Conservation (phyloP, 2,888 invertebrate species). For the Acrobasis consociella region DNA sequence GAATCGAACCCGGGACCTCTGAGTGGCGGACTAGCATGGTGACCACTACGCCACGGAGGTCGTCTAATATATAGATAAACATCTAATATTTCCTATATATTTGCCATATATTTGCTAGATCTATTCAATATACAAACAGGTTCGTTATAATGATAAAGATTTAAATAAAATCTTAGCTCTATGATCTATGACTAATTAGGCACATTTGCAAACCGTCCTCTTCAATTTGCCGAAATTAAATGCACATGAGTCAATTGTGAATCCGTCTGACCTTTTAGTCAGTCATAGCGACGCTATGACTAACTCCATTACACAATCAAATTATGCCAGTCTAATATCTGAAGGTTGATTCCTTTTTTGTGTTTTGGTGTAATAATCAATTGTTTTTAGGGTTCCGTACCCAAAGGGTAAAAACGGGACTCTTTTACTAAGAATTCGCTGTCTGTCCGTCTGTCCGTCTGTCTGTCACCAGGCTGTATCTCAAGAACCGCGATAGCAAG, state of each 20-base stretch:
- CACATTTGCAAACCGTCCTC: not conserved
- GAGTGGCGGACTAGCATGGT: no score
- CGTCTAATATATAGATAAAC: no score
- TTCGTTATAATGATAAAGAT: not conserved
- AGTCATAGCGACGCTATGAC: not conserved
- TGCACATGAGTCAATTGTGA: not conserved
- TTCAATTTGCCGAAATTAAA: slow-evolving; percentile 11
- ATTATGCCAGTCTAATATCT: not conserved
- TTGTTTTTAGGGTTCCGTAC: no score
- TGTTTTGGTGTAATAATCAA: not conserved
- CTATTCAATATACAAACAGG: not conserved
- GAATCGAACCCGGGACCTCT: no score
- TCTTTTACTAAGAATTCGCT: no score
- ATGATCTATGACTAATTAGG: slow-evolving; percentile 1
- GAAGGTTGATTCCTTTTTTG: not conserved
- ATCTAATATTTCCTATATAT: no score
- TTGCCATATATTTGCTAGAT: not conserved
- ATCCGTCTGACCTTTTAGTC: slow-evolving; percentile 31
- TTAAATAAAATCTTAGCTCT: not conserved
- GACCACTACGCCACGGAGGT: no score
- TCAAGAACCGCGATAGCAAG: no score
- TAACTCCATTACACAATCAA: not conserved
- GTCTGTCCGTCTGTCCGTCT: no score
- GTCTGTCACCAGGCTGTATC: no score
- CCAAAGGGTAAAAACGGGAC: no score